Evolutionary conservation across 64 coral and sea anemone species (phyloP), one percentile per base, ranked within the genome.

Genomic region (Montipora sp.): DNA sequence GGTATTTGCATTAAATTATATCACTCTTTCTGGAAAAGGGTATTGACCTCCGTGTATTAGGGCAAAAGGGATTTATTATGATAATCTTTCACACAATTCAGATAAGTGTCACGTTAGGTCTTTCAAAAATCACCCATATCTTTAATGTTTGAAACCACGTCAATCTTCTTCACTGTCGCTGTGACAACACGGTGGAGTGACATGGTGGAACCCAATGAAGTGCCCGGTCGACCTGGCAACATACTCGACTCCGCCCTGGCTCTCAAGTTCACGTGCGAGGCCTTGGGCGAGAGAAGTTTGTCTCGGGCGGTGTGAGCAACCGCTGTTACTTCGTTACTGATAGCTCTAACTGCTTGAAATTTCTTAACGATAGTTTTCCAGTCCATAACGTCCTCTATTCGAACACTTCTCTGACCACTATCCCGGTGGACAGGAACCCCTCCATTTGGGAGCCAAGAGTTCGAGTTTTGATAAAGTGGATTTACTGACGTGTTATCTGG

Each of bases 121-220:
- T 8, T 20, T 85, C 18, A 85, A 14, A 24, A 61, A 5, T 85
- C 82, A 67, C 43, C 49, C 7, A 47, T 47, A 72, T 93, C 91
- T 45, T 80, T 93, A 27, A 93, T 93, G 65, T 77, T 93, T 45
- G 83, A 79, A 18, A 93, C 91, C 7, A 93, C 86, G 55, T 93
- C 91, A 49, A 93, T 65, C 48, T 88, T 93, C 23, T 61, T 48
- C 15, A 93, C 91, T 13, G 91, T 93, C 1, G 84, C 91, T 3
- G 84, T 77, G 18, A 93, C 83, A n/a, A 93, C 83, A n/a, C 83
- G 83, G 70, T 93, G 91, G 20, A 93, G 72, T 7, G 91, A 93
- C 91, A 93, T 87, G 4, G 45, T 88, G 14, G 91, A 93, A 23
- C 91, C 91, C 46, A 93, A 79, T 84, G 58, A 68, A 15, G 91